Base-by-base conservation (phyloP, 2,113 vertebrate species). In the Paradisaea rubra region DNA sequence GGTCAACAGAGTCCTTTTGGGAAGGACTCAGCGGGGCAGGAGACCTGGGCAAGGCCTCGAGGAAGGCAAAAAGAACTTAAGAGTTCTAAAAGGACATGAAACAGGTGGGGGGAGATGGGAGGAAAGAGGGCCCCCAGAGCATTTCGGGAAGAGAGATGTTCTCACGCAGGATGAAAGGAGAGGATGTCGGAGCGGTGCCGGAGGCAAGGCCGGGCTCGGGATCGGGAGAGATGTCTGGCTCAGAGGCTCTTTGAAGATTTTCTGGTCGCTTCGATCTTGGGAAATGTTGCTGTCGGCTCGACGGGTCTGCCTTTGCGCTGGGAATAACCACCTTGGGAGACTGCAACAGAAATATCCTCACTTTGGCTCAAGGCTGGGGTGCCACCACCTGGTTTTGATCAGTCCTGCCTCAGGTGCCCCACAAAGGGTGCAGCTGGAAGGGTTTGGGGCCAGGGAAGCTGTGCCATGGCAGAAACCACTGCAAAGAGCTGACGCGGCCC, bases 191-290 rank as follows among this genome's bases (percentile, higher is more conserved):
- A 71, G 85, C 8, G 6, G 53, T 1, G 73, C 78, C 2, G 2
- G 65, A 56, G 73, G 15, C 10, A 2, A 64, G 81, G 37, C 6
- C 0, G 0, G n/a, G 74, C 44, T 68, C 8, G 2, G 69, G 61
- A 49, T 0, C 0, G 5, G 85, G 66, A 53, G 52, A 72, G 17
- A 19, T 4, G 15, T 64, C 53, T 86, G 28, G 1, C 37, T 92
- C 68, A 9, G 77, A 70, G 72, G 50, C 68, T 86, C 88, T 95
- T 95, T 94, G 93, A 94, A 96, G 94, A 90, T 90, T 88, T 83
- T 37, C 66, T 77, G 66, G 80, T 76, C 2, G 1, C 59, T 88
- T 18, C 16, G 5, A 93, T 76, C 82, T 86, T 25, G 59, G 79
- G 60, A 80, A 82, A 88, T 16, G 79, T 57, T 88, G 82, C 83